Percentiles rank a stretch among this genome's conserved stretches.
Conservation (phyloP, 1,140 invertebrate genomes). For the Samia ricini region DNA sequence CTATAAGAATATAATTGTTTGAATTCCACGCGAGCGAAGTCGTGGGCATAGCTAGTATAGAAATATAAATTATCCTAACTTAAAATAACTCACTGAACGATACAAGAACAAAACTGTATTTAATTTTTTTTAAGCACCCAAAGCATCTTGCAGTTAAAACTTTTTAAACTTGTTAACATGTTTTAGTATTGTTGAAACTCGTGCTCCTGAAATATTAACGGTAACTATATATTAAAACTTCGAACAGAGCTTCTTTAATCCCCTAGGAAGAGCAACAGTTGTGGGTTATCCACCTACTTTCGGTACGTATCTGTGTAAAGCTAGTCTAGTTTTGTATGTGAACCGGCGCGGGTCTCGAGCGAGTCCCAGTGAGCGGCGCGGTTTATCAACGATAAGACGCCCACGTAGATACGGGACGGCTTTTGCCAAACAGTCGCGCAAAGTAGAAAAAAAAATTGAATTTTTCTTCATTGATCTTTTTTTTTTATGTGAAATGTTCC, state of each 20-base stretch:
- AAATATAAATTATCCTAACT: too few relatives aligned
- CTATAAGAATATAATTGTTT: too few relatives aligned
- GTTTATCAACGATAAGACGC: slow-evolving; percentile 47
- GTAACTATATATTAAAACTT: too few relatives aligned
- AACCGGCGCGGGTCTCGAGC: slow-evolving; percentile 25
- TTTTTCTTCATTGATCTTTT: slow-evolving; percentile 2
- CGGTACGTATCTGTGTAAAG: slow-evolving; percentile 15
- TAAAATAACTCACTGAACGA: too few relatives aligned
- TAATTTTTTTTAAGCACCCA: too few relatives aligned
- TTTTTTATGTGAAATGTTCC: slow-evolving; percentile 2
- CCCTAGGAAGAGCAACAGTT: slow-evolving; percentile 22
- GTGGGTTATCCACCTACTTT: slow-evolving; percentile 6
- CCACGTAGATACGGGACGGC: slow-evolving; percentile 18
- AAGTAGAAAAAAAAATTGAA: slow-evolving; percentile 30
- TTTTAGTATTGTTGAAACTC: too few relatives aligned
- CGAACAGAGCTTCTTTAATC: neutral
- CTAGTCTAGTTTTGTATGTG: slow-evolving; percentile 19
- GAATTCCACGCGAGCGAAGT: too few relatives aligned
- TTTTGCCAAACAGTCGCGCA: slow-evolving; percentile 19
- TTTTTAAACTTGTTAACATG: too few relatives aligned
- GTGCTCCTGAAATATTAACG: too few relatives aligned
- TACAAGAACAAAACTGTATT: too few relatives aligned
- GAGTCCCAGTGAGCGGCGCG: slow-evolving; percentile 44
- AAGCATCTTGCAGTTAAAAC: too few relatives aligned
- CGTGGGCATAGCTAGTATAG: too few relatives aligned